A percentile compares a stretch with the other conserved stretches of the same genome.
Conservation (phyloP, 2,797 vertebrate genomes). For the Takifugu ocellatus region DNA sequence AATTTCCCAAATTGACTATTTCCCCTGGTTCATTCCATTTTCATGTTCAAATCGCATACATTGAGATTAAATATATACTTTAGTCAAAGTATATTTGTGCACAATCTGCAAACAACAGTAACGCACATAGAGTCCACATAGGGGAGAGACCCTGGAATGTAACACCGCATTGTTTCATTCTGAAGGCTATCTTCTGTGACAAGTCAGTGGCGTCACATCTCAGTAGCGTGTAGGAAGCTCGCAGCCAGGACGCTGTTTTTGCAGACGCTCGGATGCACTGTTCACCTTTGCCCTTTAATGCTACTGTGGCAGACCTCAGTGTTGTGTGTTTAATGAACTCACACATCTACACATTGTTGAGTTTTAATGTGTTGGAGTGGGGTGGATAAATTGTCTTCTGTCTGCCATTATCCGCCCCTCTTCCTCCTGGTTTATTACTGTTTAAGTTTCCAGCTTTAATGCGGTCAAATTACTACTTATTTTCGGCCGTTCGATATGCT, state of each 20-base stretch:
- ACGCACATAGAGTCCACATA: background rate
- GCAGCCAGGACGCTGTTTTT: constrained; percentile 37
- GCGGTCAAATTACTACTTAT: constrained; percentile 30
- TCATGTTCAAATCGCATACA: too few relatives aligned
- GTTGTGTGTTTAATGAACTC: background rate
- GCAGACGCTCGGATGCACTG: constrained; percentile 7
- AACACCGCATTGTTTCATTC: constrained; percentile 4
- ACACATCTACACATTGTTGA: constrained; percentile 8
- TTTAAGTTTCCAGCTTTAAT: constrained; percentile 40
- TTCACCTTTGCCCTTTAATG: constrained; percentile 24
- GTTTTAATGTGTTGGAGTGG: constrained; percentile 12
- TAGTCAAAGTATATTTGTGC: too few relatives aligned
- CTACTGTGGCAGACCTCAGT: constrained; percentile 20
- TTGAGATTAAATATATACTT: background rate
- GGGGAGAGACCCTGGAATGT: background rate
- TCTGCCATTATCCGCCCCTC: background rate
- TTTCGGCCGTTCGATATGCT: constrained; percentile 18
- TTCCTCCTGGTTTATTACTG: constrained; percentile 26
- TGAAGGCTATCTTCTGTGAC: constrained; percentile 31
- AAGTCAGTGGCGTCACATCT: constrained; percentile 22
- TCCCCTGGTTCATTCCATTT: too few relatives aligned
- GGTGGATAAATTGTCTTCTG: constrained; percentile 13
- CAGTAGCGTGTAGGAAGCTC: constrained; percentile 38
- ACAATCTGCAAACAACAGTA: background rate
- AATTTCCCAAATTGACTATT: too few relatives aligned